phyloP scores from a whole-genome alignment of 2,113 vertebrate genomes.

The Speoplatyrhinus poulsoni region DNA sequence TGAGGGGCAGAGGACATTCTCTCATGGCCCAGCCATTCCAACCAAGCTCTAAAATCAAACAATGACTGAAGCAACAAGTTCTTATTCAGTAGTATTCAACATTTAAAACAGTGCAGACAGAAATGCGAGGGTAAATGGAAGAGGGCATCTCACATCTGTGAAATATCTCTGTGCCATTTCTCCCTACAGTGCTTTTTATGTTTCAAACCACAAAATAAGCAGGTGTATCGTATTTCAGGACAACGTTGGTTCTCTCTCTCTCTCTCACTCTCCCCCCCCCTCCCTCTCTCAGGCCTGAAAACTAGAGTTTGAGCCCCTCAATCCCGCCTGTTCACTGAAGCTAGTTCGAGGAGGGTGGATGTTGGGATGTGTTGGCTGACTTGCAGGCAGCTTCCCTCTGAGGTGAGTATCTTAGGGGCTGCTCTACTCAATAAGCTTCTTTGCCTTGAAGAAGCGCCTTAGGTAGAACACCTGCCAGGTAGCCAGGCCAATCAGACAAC shows the following conservation, averaged over 20 bases:
- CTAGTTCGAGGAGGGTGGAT: constrained; percentile 64
- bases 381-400: constrained; percentile 33
- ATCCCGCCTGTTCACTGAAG: constrained; percentile 59
- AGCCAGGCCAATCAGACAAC: constrained; percentile 95
- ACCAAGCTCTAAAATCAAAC: constrained; percentile 53
- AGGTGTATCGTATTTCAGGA: constrained; percentile 42
- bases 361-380: constrained; percentile 59
- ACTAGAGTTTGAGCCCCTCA: constrained; percentile 56
- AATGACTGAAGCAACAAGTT: constrained; percentile 38
- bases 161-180: constrained; percentile 39
- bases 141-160: background rate
- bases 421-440: constrained; percentile 95
- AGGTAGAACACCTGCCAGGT: constrained; percentile 99
- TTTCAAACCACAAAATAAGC: constrained; percentile 58
- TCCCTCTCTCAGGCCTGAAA: constrained; percentile 33
- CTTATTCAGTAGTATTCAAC: constrained; percentile 56
- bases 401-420: background rate
- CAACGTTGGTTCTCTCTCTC: constrained; percentile 33
- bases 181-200: constrained; percentile 55
- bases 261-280: constrained; percentile 17
- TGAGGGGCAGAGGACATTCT: constrained; percentile 62
- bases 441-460: constrained; percentile 98
- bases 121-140: constrained; percentile 33
- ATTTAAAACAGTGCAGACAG: constrained; percentile 64
- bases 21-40: constrained; percentile 66